These are phyloP conservation scores for Cebidichthys violaceus DNA, from an alignment of 2,113 vertebrate genomes.

Conservation along the genomic window DNA sequence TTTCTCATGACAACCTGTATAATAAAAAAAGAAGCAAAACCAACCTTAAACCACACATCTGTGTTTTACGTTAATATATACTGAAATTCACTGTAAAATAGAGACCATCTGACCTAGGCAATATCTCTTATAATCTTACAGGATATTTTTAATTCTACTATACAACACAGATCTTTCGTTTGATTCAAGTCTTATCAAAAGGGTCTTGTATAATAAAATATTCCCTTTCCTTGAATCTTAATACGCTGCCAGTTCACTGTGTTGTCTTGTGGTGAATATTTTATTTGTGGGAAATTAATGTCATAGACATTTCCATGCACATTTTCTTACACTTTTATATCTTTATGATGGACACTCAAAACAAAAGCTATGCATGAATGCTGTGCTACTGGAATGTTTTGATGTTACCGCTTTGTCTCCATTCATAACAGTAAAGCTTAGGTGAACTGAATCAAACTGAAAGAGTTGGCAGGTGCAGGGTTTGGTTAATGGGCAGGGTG, in stretches of 20 bases:
- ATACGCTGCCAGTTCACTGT: background rate
- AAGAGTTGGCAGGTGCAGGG: background rate
- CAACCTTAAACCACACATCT: conserved; percentile 13
- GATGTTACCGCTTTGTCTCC: background rate
- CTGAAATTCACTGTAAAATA: background rate
- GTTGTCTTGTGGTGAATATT: background rate
- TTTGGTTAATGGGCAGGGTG: background rate
- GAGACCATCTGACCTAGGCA: background rate
- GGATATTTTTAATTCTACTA: background rate
- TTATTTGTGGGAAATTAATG: background rate
- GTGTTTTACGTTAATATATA: conserved; percentile 9
- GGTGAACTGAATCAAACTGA: conserved; percentile 22
- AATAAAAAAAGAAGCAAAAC: conserved; percentile 48
- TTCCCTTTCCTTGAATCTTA: background rate
- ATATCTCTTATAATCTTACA: background rate
- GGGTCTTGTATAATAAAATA: background rate
- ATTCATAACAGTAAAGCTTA: background rate
- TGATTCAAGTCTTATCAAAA: background rate
- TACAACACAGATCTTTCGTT: background rate
- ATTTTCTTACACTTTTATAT: background rate
- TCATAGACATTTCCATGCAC: background rate
- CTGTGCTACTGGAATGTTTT: background rate
- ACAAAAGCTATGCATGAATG: background rate
- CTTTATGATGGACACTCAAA: background rate
- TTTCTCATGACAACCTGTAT: conserved; percentile 14